Evolutionary conservation across 2,797 vertebrate genomes (phyloP).

Genomic region (Acestrorhynchus altus): DNA sequence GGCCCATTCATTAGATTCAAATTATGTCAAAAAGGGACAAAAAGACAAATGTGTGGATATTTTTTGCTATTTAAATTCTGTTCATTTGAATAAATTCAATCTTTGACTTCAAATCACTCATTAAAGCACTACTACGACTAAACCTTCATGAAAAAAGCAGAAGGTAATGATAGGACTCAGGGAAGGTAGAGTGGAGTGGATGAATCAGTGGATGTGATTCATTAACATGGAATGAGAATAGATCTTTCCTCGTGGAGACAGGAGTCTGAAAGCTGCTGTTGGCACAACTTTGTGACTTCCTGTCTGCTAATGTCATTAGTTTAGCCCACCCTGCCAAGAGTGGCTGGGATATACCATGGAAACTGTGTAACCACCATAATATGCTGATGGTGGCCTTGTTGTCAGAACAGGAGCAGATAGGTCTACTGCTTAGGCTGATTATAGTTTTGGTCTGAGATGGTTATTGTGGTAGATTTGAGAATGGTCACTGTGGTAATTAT

Average conservation of each 20-base stretch:
- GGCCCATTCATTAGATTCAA: too few species aligned
- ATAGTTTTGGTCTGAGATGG: conserved; percentile 3
- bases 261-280: conserved; percentile 31
- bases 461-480: background rate
- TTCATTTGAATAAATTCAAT: too few species aligned
- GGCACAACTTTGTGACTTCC: conserved; percentile 48
- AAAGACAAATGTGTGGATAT: too few species aligned
- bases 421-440: background rate
- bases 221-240: conserved; percentile 22
- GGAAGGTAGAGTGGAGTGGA: conserved; percentile 3
- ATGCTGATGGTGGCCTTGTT: conserved; percentile 18
- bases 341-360: conserved; percentile 17
- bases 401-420: conserved; percentile 10
- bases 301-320: conserved; percentile 55
- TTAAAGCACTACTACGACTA: background rate
- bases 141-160: background rate
- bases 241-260: conserved; percentile 22
- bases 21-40: too few species aligned
- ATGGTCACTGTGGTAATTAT: background rate
- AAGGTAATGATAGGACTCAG: conserved; percentile 1
- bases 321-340: conserved; percentile 23
- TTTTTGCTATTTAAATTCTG: too few species aligned
- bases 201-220: conserved; percentile 32
- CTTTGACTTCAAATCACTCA: background rate
- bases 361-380: conserved; percentile 15